A percentile compares a stretch with the other conserved stretches of the same genome.
phyloP scores from a whole-genome alignment of 1,140 invertebrate genomes.

The Drosophila subpulchrella region DNA sequence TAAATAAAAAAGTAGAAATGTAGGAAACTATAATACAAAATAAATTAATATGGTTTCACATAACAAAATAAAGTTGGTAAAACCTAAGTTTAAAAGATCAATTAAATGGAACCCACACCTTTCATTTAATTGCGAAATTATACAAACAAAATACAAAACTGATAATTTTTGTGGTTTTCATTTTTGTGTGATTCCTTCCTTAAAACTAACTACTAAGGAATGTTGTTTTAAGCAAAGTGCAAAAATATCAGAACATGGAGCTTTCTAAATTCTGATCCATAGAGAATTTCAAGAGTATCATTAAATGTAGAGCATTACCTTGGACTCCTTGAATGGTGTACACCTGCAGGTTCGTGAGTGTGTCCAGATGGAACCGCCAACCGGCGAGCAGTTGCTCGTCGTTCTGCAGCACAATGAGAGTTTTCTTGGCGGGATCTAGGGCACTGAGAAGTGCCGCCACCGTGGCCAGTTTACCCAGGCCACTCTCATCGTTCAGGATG shows the following conservation, averaged over 20 bases:
- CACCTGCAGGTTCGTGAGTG: conserved; percentile 63
- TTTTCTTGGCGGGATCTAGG: conserved; percentile 54
- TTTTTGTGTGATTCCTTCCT: too few species aligned
- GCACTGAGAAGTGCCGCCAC: conserved; percentile 61
- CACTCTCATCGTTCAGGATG: conserved; percentile 79
- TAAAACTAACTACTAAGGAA: too few species aligned
- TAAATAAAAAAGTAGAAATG: too few species aligned
- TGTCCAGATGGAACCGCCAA: conserved; percentile 75
- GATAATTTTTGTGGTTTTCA: too few species aligned
- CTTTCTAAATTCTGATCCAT: too few species aligned
- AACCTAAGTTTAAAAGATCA: neutral
- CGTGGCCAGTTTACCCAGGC: conserved; percentile 65
- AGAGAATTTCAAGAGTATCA: neutral
- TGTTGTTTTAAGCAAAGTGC: too few species aligned
- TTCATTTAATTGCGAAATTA: neutral
- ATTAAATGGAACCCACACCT: neutral
- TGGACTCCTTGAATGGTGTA: conserved; percentile 58
- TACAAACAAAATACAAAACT: too few species aligned
- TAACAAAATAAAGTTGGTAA: too few species aligned
- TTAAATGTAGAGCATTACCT: conserved; percentile 20
- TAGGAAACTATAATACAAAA: too few species aligned
- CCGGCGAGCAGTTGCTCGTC: conserved; percentile 69
- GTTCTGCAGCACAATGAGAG: conserved; percentile 71
- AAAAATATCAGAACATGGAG: too few species aligned
- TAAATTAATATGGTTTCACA: too few species aligned